Evolutionary conservation across 2,113 vertebrate genomes (phyloP), one percentile per base, ranked within the genome.

Genomic region (Larimichthys polyactis): DNA sequence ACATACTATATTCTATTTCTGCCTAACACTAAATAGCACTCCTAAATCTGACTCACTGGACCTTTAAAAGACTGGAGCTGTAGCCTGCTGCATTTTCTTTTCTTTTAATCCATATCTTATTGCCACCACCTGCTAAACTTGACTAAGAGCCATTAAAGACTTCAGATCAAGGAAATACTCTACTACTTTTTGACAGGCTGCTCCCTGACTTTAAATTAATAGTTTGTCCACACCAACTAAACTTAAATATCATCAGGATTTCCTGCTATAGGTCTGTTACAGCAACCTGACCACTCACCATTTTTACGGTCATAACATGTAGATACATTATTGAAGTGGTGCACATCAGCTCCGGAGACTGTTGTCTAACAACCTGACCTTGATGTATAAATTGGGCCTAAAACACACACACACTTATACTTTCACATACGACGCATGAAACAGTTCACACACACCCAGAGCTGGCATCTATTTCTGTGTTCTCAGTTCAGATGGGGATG

Each of bases 401-500:
- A 40, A 40, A 63, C 48, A 75, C 40, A 78, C 46, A 70, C 19
- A 62, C 10, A 15, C 24, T 32, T 52, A 48, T 52, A 48, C 66
- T 57, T 74, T 72, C 54, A 52, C 49, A 67, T 17, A 52, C 14
- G n/a, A 43, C n/a, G 60, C 49, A 65, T 65, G 70, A 65, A 79
- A 62, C 68, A 57, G 44, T 63, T 66, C 27, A 69, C 69, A 66
- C 64, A 64, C 40, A 65, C 11, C 15, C 19, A 66, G 69, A 70
- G 73, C 58, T 88, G 85, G 74, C 84, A 71, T 70, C 84, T 72
- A 72, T 74, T 74, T 79, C 67, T 66, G 81, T 78, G 79, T 83
- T 86, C 67, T 68, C 82, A 73, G 71, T 80, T 49, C 91, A 93
- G 87, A 90, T 87, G 87, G 91, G 71, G 36, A 51, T 80, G 91